Evolutionary conservation across 2,888 invertebrate genomes (phyloP).

Genomic region (Drosophila rubida): DNA sequence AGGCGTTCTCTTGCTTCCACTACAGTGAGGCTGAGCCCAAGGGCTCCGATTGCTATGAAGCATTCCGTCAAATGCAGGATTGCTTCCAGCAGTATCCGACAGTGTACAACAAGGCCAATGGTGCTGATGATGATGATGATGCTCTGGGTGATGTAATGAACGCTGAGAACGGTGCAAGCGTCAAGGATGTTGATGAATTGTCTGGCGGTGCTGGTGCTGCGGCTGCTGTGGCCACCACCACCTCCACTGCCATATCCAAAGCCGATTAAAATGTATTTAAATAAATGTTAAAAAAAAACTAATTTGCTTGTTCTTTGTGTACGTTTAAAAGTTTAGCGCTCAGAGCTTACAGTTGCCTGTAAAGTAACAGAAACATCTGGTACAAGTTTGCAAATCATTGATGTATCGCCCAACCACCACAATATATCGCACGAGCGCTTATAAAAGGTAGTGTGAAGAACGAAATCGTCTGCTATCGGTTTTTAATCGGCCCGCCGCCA

Average conservation of each 20-base stretch:
- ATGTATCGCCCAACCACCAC: not conserved
- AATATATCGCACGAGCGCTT: not conserved
- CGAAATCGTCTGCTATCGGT: not conserved
- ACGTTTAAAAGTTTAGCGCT: not conserved
- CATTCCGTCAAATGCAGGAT: slow-evolving; percentile 95
- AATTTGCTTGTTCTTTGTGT: not conserved
- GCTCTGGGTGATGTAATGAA: slow-evolving; percentile 69
- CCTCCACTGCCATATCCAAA: slow-evolving; percentile 10
- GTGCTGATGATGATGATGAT: slow-evolving; percentile 87
- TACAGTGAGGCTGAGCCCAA: slow-evolving; percentile 95
- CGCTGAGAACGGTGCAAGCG: slow-evolving; percentile 58
- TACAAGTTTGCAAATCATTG: not conserved
- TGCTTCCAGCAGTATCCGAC: slow-evolving; percentile 95
- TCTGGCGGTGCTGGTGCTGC: slow-evolving; percentile 44
- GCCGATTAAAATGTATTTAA: slow-evolving; percentile 6
- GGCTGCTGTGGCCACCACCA: not conserved
- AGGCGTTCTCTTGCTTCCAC: slow-evolving; percentile 98
- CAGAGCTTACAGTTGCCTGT: not conserved
- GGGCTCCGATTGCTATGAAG: slow-evolving; percentile 96
- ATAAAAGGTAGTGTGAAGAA: not conserved
- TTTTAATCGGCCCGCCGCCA: slow-evolving; percentile 31
- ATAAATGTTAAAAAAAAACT: slow-evolving; percentile 4
- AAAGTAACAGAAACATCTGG: slow-evolving; percentile 29
- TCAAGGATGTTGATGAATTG: slow-evolving; percentile 55
- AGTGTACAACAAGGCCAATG: slow-evolving; percentile 91